Evolutionary conservation across 2,113 vertebrate species (phyloP), one percentile per base, ranked within the genome.

Genomic region (Pomatorhinus ruficollis): DNA sequence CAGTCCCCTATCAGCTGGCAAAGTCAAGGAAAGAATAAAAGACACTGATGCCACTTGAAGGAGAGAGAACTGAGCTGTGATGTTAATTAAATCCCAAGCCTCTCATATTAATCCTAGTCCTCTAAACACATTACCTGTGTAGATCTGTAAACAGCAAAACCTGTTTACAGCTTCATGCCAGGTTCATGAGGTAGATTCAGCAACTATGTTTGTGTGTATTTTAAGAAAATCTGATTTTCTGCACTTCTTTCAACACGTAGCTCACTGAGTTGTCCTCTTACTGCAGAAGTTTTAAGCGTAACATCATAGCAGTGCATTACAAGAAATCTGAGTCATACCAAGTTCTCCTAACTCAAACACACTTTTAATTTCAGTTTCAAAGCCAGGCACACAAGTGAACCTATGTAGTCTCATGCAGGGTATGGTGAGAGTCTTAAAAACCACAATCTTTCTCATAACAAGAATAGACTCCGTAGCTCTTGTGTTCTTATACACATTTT

Each of bases 301-400:
- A 87, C 42, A 66, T 89, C 74, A 78, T 1, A 84, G 39, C 27
- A 82, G 14, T 37, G 37, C 52, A 56, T 93, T 94, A 95, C 91
- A 78, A 97, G 89, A 95, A 95, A 82, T 76, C 25, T 5, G 20
- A 96, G 45, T 90, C 70, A 93, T 72, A 90, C 11, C 15, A 31
- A 78, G 25, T 87, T 93, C 53, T 91, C 69, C 60, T 91, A 94
- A 89, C 23, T 82, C 44, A 87, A 53, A 23, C 13, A 72, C 4
- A 71, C 69, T 79, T 95, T 92, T 90, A 69, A 59, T 95, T 96
- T 95, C 87, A 81, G n/a, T 91, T 95, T 91, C 77, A 78, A 63
- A 80, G 45, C 39, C 54, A 82, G 33, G 30, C 69, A 94, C 15
- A 6, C 6, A 79, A 69, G 12, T 16, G 28, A 95, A 94, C 40